Percentiles rank a stretch among this genome's conserved stretches.
Conservation (phyloP, 2,888 invertebrate species). For the Mesoligia furuncula region DNA sequence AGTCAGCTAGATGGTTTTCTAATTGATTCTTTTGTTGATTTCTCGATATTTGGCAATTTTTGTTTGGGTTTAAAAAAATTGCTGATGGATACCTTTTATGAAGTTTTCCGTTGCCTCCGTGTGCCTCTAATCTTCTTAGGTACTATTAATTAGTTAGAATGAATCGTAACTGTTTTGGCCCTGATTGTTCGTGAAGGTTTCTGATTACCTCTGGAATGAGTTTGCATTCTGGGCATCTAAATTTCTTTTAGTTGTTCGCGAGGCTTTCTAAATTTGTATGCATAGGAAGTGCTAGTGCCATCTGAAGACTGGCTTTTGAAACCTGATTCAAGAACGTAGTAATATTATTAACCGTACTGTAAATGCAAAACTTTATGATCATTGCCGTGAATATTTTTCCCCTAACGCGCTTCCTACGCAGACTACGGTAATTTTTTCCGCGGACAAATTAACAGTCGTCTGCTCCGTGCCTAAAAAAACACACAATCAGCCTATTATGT, state of each 20-base stretch:
- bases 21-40: conserved; percentile 26
- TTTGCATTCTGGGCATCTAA: not conserved
- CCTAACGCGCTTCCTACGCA: no score
- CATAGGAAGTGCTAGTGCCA: not conserved
- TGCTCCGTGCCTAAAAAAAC: no score
- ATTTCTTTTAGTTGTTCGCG: no score
- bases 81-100: conserved; percentile 12
- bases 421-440: no score
- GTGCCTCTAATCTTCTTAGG: not conserved
- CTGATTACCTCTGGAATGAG: not conserved
- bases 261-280: no score
- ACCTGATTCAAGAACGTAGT: not conserved
- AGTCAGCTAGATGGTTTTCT: conserved; percentile 61
- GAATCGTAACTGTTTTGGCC: not conserved
- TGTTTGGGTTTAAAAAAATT: not conserved
- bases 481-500: no score
- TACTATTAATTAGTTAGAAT: not conserved
- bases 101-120: not conserved
- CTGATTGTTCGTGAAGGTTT: not conserved
- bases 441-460: no score
- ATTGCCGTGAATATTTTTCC: no score
- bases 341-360: no score
- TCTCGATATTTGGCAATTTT: conserved; percentile 15
- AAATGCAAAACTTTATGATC: no score
- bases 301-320: not conserved